A percentile compares a stretch with the other conserved stretches of the same genome.
These are phyloP conservation scores for Standfussiana lucernea DNA, from an alignment of 2,888 invertebrate species.

Conservation along the genomic window DNA sequence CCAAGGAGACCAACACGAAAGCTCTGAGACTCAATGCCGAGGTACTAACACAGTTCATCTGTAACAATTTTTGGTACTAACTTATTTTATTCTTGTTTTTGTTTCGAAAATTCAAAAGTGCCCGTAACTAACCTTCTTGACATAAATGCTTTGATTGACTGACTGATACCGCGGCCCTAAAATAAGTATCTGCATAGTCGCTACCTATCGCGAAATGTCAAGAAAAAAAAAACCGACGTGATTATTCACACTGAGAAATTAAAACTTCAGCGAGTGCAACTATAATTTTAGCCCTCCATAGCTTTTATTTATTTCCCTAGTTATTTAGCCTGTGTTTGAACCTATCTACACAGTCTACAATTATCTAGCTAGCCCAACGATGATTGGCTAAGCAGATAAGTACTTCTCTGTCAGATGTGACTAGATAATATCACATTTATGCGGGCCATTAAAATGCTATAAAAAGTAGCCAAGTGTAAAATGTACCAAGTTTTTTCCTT, in stretches of 20 bases:
- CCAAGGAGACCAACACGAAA: not conserved
- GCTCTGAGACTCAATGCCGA: too few species aligned
- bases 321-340: not conserved
- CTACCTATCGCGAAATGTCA: not conserved
- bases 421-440: slow-evolving; percentile 43
- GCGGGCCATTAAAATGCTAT: slow-evolving; percentile 49
- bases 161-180: too few species aligned
- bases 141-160: too few species aligned
- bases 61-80: too few species aligned
- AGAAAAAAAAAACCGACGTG: not conserved
- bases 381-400: slow-evolving; percentile 38
- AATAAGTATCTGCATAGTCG: not conserved
- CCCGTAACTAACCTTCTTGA: too few species aligned
- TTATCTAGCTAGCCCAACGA: slow-evolving; percentile 20
- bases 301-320: not conserved
- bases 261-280: not conserved
- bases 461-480: slow-evolving; percentile 45
- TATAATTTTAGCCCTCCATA: not conserved
- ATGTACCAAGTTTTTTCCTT: slow-evolving; percentile 21
- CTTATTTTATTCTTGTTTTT: too few species aligned
- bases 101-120: too few species aligned
- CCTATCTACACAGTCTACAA: slow-evolving; percentile 22
- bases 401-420: slow-evolving; percentile 33
- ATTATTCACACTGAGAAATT: not conserved
- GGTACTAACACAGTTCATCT: not conserved